These are phyloP conservation scores for Rhinophrynus dorsalis DNA, from an alignment of 2,797 vertebrate species.

Conservation along the genomic window DNA sequence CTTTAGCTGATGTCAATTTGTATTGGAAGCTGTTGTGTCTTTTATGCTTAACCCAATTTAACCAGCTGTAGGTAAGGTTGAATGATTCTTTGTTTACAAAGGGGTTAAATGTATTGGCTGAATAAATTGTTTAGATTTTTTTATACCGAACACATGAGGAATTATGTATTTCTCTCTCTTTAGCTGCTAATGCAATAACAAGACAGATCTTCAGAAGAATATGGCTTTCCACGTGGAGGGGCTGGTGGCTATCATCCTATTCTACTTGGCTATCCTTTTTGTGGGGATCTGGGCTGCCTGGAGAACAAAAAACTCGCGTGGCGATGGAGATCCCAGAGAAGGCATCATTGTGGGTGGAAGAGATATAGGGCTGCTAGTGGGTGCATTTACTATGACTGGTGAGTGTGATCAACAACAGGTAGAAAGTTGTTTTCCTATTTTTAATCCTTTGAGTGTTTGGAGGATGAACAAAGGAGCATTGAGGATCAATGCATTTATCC, in stretches of 20 bases:
- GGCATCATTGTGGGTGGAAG: slow-evolving; percentile 94
- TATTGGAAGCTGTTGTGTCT: too few species aligned
- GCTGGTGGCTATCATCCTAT: slow-evolving; percentile 88
- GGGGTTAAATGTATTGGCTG: too few species aligned
- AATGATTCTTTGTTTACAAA: too few species aligned
- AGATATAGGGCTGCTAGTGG: slow-evolving; percentile 93
- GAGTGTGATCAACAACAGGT: slow-evolving; percentile 49
- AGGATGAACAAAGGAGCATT: too few species aligned
- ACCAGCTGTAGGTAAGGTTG: too few species aligned
- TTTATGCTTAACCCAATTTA: too few species aligned
- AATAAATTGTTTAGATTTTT: too few species aligned
- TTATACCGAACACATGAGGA: too few species aligned
- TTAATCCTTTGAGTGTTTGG: too few species aligned
- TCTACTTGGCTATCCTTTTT: slow-evolving; percentile 88
- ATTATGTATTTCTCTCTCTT: slow-evolving; percentile 45
- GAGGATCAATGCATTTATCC: too few species aligned
- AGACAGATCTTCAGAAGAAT: slow-evolving; percentile 29
- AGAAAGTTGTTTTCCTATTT: too few species aligned
- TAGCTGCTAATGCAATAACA: slow-evolving; percentile 56
- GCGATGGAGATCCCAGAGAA: slow-evolving; percentile 80
- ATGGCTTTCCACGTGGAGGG: slow-evolving; percentile 93
- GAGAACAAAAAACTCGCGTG: slow-evolving; percentile 89
- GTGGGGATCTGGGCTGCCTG: slow-evolving; percentile 98
- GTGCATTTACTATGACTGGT: slow-evolving; percentile 98
- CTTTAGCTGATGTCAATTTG: too few species aligned